Evolutionary conservation across 2,113 vertebrate genomes (phyloP).

Genomic region (Chinchilla lanigera): DNA sequence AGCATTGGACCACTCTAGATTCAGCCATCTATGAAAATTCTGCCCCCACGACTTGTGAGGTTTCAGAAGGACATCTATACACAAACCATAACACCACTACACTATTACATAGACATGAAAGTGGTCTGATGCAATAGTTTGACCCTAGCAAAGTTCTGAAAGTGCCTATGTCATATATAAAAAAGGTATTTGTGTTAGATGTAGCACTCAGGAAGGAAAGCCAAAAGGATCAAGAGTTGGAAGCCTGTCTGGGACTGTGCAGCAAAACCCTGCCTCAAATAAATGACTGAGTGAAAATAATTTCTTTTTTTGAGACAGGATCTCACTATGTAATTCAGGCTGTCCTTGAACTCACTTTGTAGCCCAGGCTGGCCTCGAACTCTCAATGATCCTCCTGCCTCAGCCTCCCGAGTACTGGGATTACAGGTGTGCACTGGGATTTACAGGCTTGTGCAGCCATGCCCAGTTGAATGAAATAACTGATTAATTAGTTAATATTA

Average conservation of each 20-base stretch:
- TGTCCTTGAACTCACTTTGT: no score
- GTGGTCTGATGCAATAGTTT: neutral
- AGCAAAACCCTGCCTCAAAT: neutral
- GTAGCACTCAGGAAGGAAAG: neutral
- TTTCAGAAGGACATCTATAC: neutral
- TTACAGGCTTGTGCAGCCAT: no score
- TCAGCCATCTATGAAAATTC: neutral
- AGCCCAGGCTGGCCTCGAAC: no score
- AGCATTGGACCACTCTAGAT: neutral
- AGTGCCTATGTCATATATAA: neutral
- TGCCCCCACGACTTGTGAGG: neutral
- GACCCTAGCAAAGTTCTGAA: neutral
- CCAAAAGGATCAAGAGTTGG: neutral
- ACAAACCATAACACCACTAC: neutral
- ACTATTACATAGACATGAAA: neutral
- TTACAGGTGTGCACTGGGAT: no score
- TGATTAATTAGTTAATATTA: neutral
- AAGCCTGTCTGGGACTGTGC: neutral
- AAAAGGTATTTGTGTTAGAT: neutral
- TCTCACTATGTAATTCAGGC: no score
- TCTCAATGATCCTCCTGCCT: no score
- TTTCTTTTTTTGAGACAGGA: no score
- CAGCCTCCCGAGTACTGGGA: no score
- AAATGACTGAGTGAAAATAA: neutral
- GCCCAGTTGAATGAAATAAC: no score